phyloP scores from a whole-genome alignment of 1,140 invertebrate species.

The Heliconius hermathena region DNA sequence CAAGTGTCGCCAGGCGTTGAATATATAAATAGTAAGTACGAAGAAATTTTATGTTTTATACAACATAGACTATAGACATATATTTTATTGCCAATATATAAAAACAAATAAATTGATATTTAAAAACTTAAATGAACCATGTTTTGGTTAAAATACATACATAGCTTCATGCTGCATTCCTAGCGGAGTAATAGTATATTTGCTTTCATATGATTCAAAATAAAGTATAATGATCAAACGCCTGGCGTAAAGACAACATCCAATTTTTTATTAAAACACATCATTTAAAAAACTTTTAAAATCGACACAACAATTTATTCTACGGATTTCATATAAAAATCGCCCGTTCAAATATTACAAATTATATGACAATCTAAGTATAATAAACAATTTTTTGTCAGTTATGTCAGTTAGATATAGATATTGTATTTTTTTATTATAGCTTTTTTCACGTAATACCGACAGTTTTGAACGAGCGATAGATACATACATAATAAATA shows the following conservation, averaged over 20 bases:
- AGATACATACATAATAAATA: not conserved
- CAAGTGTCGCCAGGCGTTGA: not conserved
- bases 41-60: no score
- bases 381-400: not conserved
- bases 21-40: no score
- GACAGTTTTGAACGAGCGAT: not conserved
- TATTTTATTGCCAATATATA: no score
- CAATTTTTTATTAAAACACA: not conserved
- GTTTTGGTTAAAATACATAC: no score
- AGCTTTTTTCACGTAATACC: not conserved
- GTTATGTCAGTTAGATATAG: not conserved
- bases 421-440: not conserved
- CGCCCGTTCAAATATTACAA: not conserved
- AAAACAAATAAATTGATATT: no score
- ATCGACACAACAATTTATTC: not conserved
- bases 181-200: no score
- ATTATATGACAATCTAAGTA: not conserved
- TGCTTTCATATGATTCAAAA: no score
- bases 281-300: not conserved
- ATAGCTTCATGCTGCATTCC: no score
- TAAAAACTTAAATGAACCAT: no score
- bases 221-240: not conserved
- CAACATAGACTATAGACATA: no score
- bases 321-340: not conserved
- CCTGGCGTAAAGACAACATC: not conserved